Percentiles rank a stretch among this genome's conserved stretches.
These are phyloP conservation scores for Catamblyrhynchus diadema DNA, from an alignment of 2,797 vertebrate genomes.

Conservation along the genomic window DNA sequence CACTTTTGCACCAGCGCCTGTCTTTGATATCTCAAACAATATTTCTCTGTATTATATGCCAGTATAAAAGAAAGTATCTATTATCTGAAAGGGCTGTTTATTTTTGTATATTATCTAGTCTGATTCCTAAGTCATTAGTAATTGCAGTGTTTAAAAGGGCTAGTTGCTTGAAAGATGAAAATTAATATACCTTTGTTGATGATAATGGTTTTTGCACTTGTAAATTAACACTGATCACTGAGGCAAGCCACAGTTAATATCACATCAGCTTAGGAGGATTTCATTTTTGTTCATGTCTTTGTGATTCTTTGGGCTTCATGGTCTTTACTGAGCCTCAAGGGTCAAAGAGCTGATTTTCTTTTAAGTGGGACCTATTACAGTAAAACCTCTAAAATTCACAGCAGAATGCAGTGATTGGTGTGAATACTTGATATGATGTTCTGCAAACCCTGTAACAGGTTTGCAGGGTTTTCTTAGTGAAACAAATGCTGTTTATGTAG, in stretches of 20 bases:
- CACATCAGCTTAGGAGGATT: background rate
- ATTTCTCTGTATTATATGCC: background rate
- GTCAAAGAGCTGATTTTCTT: slow-evolving; percentile 2
- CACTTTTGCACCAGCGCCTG: background rate
- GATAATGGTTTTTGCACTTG: background rate
- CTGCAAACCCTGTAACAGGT: background rate
- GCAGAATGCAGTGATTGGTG: background rate
- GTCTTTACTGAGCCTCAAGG: background rate
- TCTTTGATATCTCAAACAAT: background rate
- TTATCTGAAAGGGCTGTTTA: background rate
- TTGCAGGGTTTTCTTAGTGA: background rate
- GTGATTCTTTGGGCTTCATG: background rate
- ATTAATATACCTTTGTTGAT: background rate
- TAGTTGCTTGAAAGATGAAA: background rate
- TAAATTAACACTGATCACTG: background rate
- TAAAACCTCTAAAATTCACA: background rate
- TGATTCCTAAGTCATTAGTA: background rate
- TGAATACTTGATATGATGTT: background rate
- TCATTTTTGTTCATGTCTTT: background rate
- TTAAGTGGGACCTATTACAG: background rate
- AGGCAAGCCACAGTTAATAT: background rate
- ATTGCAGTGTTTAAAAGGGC: background rate
- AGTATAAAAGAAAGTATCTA: background rate
- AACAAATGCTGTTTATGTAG: background rate
- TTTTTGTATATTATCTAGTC: background rate